Conservation (phyloP, 30 jellyfish, hydroid and myxozoan genomes). For the Turritopsis rubra region DNA sequence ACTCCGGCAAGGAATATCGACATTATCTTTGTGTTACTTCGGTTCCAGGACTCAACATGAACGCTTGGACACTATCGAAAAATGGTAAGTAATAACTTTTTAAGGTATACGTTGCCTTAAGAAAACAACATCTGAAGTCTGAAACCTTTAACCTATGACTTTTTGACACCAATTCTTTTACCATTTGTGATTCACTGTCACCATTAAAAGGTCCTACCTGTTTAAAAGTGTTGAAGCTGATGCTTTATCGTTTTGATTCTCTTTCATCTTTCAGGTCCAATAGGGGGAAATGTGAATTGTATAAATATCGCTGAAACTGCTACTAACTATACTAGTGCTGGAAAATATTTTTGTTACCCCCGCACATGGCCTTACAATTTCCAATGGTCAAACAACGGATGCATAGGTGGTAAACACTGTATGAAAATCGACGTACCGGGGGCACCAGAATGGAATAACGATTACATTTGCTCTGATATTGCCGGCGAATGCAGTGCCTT, state of each 20-base stretch:
- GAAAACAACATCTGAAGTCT: no score
- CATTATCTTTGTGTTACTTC: neutral
- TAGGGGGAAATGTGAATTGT: neutral
- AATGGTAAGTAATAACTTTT: neutral
- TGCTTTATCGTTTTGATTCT: no score
- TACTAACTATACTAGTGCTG: neutral
- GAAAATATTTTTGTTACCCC: neutral
- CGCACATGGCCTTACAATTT: neutral
- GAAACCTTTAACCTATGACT: no score
- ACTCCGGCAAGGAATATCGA: neutral
- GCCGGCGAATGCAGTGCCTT: neutral
- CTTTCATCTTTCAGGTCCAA: no score
- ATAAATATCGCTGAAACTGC: neutral
- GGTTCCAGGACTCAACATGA: neutral
- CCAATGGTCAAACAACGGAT: neutral
- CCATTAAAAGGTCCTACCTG: no score
- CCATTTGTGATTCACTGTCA: no score
- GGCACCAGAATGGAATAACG: neutral
- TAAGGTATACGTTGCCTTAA: no score
- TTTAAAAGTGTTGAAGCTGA: no score
- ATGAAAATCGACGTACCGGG: neutral
- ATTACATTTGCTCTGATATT: neutral
- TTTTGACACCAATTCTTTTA: no score
- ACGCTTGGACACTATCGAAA: neutral
- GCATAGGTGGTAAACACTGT: neutral